Evolutionary conservation across 2,113 vertebrate genomes (phyloP).

Genomic region (Macquaria australasica): DNA sequence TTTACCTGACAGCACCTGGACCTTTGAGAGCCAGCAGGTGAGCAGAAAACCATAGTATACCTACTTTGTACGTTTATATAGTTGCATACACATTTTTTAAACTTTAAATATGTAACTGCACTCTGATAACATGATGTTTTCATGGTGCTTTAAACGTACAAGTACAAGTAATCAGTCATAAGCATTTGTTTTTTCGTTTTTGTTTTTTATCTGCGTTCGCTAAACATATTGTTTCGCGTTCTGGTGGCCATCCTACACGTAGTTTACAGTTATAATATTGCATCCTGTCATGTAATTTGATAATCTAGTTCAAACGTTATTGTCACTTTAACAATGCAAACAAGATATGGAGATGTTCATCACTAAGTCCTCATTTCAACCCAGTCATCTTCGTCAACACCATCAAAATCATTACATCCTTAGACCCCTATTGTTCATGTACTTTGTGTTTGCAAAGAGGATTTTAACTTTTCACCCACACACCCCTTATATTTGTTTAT

Average conservation of each 20-base stretch:
- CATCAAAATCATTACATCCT: neutral
- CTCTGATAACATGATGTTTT: neutral
- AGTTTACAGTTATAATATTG: neutral
- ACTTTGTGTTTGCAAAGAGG: neutral
- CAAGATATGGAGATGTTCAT: neutral
- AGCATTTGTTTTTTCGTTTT: neutral
- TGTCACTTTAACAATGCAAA: neutral
- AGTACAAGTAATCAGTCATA: too few relatives aligned
- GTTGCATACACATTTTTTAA: neutral
- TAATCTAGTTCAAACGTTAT: fast-evolving
- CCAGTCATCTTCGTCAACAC: neutral
- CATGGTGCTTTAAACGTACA: neutral
- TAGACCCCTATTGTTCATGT: neutral
- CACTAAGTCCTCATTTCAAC: neutral
- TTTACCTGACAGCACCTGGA: conserved; percentile 74
- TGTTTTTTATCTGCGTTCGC: neutral
- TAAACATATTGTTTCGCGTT: neutral
- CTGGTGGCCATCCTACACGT: neutral
- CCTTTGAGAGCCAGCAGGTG: conserved; percentile 79
- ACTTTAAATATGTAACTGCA: fast-evolving
- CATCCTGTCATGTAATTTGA: neutral
- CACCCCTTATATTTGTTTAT: neutral
- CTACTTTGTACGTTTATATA: neutral
- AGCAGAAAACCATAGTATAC: conserved; percentile 16
- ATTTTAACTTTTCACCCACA: too few relatives aligned